Base-by-base conservation (phyloP, 2,113 vertebrate species). In the Erythrocercus mccallii region DNA sequence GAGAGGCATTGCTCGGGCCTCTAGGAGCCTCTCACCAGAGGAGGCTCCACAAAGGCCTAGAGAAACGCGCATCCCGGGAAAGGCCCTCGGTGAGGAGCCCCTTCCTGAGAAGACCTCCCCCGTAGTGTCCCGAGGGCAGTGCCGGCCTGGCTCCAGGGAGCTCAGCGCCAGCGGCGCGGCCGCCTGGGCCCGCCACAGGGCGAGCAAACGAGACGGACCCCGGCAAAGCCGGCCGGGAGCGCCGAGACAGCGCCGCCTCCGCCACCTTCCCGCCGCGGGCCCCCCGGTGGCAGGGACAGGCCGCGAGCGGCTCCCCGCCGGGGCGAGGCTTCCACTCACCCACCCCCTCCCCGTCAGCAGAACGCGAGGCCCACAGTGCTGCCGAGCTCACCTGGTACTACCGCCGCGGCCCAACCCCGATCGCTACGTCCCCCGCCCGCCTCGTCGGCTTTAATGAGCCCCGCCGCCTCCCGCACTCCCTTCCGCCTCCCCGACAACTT, bases 401-500 rank as follows among this genome's bases (percentile, higher is more conserved):
- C 68, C 71, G 35, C 86, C 22, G 38, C 78, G 62, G 40, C 84
- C 73, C 70, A 5, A 45, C 30, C 40, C 80, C 50, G 35, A 66
- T 76, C 82, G 35, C 81, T 58, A 5, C 88, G 3, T 50, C 88
- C 73, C 40, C 90, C 37, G 6, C 86, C 69, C 73, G 94, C 81
- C 82, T 94, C 65, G 73, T 96, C 94, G 50, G 93, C 94, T 96
- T 94, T 96, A 96, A 96, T 93, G 95, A 93, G 94, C 94, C 95
- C 94, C 51, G 42, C 88, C 92, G 64, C 96, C 96, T 95, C 96
- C 94, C 80, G 93, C 88, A 92, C 94, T 58, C 95, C 78, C 95
- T 97, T 97, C 96, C 96, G 95, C 84, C 95, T 95, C 92, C 78
- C 40, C 81, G 78, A 81, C 92, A 86, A 73, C 96, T 96, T 96